phyloP scores from a whole-genome alignment of 2,113 vertebrate species.

The Rhipidura dahli region DNA sequence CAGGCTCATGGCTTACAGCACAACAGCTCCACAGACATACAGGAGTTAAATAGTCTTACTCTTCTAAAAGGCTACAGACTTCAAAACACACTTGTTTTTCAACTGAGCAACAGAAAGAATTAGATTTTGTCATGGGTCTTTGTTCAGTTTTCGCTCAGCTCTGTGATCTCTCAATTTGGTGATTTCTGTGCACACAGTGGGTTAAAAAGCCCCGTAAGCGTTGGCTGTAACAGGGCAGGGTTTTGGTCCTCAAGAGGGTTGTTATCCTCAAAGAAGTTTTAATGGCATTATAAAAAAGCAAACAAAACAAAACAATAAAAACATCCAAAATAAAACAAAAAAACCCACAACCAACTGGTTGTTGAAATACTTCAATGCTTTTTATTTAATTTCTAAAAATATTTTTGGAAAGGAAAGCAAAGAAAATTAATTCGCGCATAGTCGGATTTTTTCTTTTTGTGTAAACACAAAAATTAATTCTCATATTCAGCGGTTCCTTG shows the following conservation, averaged over 20 bases:
- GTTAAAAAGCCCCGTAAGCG: not conserved
- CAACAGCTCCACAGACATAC: not conserved
- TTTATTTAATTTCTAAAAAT: slow-evolving; percentile 45
- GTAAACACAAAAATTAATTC: slow-evolving; percentile 31
- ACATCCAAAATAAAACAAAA: not conserved
- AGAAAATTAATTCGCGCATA: slow-evolving; percentile 12
- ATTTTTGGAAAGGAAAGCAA: slow-evolving; percentile 31
- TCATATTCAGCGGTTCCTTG: slow-evolving; percentile 19
- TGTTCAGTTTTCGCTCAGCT: not conserved
- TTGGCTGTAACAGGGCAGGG: not conserved
- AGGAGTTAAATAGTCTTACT: not conserved
- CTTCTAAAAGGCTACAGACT: not conserved
- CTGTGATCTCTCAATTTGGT: not conserved
- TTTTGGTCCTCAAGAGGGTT: not conserved
- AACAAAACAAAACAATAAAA: not conserved
- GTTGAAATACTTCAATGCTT: slow-evolving; percentile 13
- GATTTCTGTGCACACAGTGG: not conserved
- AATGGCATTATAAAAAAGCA: not conserved
- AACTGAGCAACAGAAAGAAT: not conserved
- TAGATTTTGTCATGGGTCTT: not conserved
- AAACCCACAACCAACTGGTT: not conserved
- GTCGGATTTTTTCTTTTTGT: not conserved
- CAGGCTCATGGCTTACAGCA: accelerated
- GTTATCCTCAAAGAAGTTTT: not conserved
- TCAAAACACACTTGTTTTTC: not conserved